A percentile compares a stretch with the other conserved stretches of the same genome.
Evolutionary conservation across 2,888 invertebrate genomes (phyloP).

Genomic region (Eutolmus rufibarbis): DNA sequence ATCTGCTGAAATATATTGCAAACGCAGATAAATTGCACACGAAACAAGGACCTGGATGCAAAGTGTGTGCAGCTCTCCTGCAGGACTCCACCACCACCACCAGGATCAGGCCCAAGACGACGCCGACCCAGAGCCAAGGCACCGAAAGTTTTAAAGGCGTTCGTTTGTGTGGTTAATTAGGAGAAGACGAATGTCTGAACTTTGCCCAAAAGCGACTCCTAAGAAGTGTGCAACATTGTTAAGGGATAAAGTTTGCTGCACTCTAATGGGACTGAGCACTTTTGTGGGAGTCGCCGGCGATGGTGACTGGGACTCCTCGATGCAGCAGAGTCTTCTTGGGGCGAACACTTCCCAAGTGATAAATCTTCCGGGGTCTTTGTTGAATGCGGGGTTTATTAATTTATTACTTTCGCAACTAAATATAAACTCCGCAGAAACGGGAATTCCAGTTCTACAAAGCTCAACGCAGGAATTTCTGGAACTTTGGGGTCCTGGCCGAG

Average conservation of each 20-base stretch:
- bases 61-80: not conserved
- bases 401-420: conserved; percentile 38
- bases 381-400: conserved; percentile 39
- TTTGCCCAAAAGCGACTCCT: conserved; percentile 40
- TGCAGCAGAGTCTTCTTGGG: conserved; percentile 7
- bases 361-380: conserved; percentile 37
- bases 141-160: conserved; percentile 15
- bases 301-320: not conserved
- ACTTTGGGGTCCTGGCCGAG: not conserved
- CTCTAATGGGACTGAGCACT: not conserved
- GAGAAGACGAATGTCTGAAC: conserved; percentile 44
- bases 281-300: not conserved
- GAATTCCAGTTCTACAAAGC: not conserved
- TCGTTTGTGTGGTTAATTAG: conserved; percentile 45
- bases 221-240: conserved; percentile 22
- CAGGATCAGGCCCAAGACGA: not conserved
- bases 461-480: not conserved
- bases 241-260: conserved; percentile 23
- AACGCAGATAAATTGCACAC: conserved; percentile 22
- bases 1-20: conserved; percentile 16
- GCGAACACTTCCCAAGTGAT: conserved; percentile 18
- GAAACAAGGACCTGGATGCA: conserved; percentile 16
- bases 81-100: not conserved
- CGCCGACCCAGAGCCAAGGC: not conserved
- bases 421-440: not conserved